phyloP scores from a whole-genome alignment of 2,888 invertebrate genomes.

The Quadroppia sp. region DNA sequence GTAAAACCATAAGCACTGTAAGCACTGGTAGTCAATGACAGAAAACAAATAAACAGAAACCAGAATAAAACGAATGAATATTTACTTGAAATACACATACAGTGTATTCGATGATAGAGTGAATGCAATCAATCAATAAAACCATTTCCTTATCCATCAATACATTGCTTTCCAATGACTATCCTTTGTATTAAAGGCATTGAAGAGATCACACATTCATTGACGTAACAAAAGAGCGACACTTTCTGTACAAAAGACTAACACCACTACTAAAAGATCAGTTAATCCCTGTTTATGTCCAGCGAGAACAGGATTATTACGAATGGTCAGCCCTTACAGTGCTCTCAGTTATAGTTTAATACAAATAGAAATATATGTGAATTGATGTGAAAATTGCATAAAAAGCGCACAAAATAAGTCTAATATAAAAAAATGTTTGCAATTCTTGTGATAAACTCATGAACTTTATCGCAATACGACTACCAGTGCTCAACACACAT shows the following conservation, averaged over 20 bases:
- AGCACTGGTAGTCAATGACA: not conserved
- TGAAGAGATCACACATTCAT: not conserved
- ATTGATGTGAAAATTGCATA: not conserved
- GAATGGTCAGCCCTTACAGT: not conserved
- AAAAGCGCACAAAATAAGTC: not conserved
- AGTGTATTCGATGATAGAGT: not conserved
- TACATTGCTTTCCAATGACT: not conserved
- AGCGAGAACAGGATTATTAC: not conserved
- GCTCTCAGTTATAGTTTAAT: not conserved
- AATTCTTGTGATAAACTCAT: not conserved
- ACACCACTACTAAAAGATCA: not conserved
- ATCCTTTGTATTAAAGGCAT: not conserved
- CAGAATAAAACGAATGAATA: not conserved
- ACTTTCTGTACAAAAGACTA: not conserved
- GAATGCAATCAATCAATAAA: slow-evolving; percentile 14
- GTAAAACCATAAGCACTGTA: too few species aligned
- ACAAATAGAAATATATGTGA: not conserved
- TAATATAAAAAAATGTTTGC: too few species aligned
- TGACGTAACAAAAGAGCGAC: not conserved
- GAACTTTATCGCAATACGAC: not conserved
- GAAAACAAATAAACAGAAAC: not conserved
- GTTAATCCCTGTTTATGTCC: slow-evolving; percentile 18
- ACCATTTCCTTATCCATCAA: slow-evolving; percentile 8
- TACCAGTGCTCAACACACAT: not conserved
- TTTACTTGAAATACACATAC: not conserved